phyloP scores from a whole-genome alignment of 2,888 invertebrate genomes.

The Mythimna albipuncta region DNA sequence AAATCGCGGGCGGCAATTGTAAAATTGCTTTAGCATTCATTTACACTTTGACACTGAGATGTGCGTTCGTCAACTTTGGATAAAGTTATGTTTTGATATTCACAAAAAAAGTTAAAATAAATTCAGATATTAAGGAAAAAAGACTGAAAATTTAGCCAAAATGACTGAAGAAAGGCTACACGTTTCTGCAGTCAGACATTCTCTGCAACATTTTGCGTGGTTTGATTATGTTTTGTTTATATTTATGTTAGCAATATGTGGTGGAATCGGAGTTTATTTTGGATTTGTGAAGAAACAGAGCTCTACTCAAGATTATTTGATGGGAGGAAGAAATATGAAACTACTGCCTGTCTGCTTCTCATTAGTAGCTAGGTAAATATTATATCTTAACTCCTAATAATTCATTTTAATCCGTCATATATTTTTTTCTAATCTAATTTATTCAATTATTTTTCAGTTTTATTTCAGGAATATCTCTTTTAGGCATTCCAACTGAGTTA shows the following conservation, averaged over 20 bases:
- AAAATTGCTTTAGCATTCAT: conserved; percentile 75
- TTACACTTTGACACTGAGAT: conserved; percentile 54
- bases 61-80: conserved; percentile 20
- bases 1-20: conserved; percentile 82
- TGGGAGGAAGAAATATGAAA: conserved; percentile 95
- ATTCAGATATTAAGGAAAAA: background rate
- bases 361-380: conserved; percentile 93
- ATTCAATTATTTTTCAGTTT: conserved; percentile 86
- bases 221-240: conserved; percentile 93
- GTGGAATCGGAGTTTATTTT: conserved; percentile 94
- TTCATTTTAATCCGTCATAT: background rate
- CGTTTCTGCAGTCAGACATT: conserved; percentile 73
- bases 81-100: conserved; percentile 1
- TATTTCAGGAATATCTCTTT: conserved; percentile 94
- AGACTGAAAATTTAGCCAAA: conserved; percentile 3
- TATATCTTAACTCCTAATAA: background rate
- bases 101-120: conserved; percentile 7
- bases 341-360: conserved; percentile 95
- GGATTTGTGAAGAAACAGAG: conserved; percentile 92
- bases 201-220: conserved; percentile 88
- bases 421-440: background rate
- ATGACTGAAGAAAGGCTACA: conserved; percentile 71
- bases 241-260: conserved; percentile 93
- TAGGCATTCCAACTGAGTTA: conserved; percentile 95
- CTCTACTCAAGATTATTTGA: conserved; percentile 93